Evolutionary conservation across 2,888 invertebrate species (phyloP).

Genomic region (Lasiommata megera): DNA sequence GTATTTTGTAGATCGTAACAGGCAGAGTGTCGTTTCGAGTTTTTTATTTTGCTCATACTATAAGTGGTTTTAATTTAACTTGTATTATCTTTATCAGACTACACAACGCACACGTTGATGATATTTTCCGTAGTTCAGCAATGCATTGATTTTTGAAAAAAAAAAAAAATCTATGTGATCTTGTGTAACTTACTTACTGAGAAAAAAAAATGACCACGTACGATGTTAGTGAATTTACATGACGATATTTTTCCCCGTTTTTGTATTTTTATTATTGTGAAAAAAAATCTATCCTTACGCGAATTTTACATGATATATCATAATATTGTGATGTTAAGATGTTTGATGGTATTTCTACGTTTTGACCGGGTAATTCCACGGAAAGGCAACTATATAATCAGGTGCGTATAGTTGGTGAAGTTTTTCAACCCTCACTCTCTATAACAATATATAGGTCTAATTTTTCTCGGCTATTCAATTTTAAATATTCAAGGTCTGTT

Average conservation of each 20-base stretch:
- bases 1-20: no score
- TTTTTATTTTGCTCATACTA: conserved; percentile 31
- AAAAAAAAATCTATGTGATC: conserved; percentile 51
- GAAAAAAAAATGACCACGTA: conserved; percentile 53
- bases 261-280: conserved; percentile 47
- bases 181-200: conserved; percentile 50
- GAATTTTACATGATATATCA: conserved; percentile 48
- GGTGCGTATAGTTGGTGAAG: no score
- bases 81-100: not conserved
- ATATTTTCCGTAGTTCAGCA: conserved; percentile 34
- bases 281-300: conserved; percentile 46
- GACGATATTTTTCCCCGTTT: conserved; percentile 44
- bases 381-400: not conserved
- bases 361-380: conserved; percentile 18
- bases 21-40: not conserved
- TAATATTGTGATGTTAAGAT: conserved; percentile 34
- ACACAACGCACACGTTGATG: conserved; percentile 41
- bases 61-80: conserved; percentile 22
- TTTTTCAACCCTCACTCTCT: no score
- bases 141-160: conserved; percentile 47
- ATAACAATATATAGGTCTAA: no score
- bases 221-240: conserved; percentile 59
- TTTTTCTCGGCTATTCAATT: no score
- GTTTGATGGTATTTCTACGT: conserved; percentile 21
- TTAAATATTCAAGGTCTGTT: no score